phyloP scores from a whole-genome alignment of 1,140 invertebrate genomes.

The Bactericera cockerelli region DNA sequence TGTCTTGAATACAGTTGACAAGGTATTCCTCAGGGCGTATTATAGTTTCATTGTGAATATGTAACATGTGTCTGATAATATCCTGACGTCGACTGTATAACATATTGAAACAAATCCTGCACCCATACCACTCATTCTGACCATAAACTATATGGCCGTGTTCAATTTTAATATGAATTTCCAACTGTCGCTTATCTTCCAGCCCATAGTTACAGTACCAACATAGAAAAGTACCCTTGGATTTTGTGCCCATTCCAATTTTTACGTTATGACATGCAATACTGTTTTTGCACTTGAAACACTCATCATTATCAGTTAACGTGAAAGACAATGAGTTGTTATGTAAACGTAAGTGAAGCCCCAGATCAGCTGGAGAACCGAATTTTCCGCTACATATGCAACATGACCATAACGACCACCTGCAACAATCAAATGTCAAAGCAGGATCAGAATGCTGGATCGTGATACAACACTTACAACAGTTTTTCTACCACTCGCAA shows the following conservation, averaged over 20 bases:
- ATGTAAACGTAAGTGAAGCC: conserved; percentile 7
- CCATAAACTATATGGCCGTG: not conserved
- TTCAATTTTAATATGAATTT: conserved; percentile 7
- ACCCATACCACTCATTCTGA: not conserved
- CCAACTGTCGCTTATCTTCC: conserved; percentile 1
- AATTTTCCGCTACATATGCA: conserved; percentile 6
- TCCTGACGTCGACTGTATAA: conserved; percentile 3
- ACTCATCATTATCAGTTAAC: not conserved
- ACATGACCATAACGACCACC: conserved; percentile 7
- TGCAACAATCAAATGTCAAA: conserved; percentile 1
- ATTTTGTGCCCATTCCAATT: not conserved
- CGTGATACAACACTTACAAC: too few species aligned
- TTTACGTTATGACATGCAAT: not conserved
- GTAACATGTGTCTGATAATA: not conserved
- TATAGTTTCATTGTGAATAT: conserved; percentile 2
- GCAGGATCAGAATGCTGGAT: conserved; percentile 1
- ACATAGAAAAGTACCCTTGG: not conserved
- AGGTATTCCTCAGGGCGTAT: not conserved
- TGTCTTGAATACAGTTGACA: not conserved
- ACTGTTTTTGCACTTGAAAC: conserved; percentile 2
- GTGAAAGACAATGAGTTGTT: not conserved
- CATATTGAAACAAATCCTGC: not conserved
- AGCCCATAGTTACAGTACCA: not conserved
- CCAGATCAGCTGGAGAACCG: conserved; percentile 4
- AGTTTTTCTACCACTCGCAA: too few species aligned